Evolutionary conservation across 2,888 invertebrate genomes (phyloP), one percentile per base, ranked within the genome.

Genomic region (Tinea semifulvella): DNA sequence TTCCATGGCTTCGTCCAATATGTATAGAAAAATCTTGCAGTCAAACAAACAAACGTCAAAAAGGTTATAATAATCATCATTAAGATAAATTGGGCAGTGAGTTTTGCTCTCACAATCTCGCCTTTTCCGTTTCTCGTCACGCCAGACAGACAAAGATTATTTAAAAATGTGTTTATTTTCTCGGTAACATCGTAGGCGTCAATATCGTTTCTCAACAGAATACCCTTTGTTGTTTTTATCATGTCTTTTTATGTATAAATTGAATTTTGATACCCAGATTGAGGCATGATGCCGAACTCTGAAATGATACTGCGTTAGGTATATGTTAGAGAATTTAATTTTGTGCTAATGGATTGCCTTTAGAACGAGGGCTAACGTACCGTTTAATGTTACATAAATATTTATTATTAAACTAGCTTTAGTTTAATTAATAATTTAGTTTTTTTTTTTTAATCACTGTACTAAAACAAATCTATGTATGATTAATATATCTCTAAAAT

Each of bases 1-100:
- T 40, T 40, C 40, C 40, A 40, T 6, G 40, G 40, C 22, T 40
- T 8, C 3, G 13, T 40, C 40, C 40, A 40, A 8, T 40, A 40
- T 5, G 22, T 40, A 10, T 8, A 40, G 11, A 22, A 40, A 22
- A 40, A 40, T 22, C 40, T 40, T 22, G 22, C 11, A 5, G 22
- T 22, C 40, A 40, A 20, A 40, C 40, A 40, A 11, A 22, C n/a
- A 6, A 22, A 14, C 2, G 22, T 40, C n/a, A 40, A 19, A 19
- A 40, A 2, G 13, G 14, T 20, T 19, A 40, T 22, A 22, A 22
- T 22, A 22, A 11, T 3, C 14, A 22, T 22, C 20, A 40, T 22
- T 20, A 40, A 2, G 3, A 40, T 11, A 14, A 22, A 40, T 22
- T 40, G 20, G 2, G 11, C 22, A 2, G 20, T 40, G 7, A 40